phyloP scores from a whole-genome alignment of 2,113 vertebrate species.

The Oncorhynchus kisutch region DNA sequence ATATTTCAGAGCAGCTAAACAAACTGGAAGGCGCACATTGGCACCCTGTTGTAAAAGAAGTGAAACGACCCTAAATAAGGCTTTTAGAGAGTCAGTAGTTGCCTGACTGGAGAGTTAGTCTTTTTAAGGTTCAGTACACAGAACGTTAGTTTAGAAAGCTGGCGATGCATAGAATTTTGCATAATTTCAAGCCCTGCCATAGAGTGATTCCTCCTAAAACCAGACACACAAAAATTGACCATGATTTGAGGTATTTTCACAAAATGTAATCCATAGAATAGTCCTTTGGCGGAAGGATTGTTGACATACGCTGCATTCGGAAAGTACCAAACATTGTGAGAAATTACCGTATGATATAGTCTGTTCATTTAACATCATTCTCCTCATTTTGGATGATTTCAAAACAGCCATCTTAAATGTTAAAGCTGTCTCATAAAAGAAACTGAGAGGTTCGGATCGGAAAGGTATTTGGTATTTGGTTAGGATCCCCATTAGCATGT shows the following conservation, averaged over 20 bases:
- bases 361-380: no score
- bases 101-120: slow-evolving; percentile 29
- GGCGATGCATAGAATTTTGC: background rate
- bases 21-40: slow-evolving; percentile 41
- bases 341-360: no score
- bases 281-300: no score
- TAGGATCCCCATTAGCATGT: no score
- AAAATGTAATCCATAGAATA: no score
- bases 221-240: no score
- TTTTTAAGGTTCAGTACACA: slow-evolving; percentile 10
- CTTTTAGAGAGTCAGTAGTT: slow-evolving; percentile 31
- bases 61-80: slow-evolving; percentile 39
- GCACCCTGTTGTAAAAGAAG: slow-evolving; percentile 29
- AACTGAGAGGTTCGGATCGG: no score
- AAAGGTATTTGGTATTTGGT: no score
- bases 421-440: no score
- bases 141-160: background rate
- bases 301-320: no score
- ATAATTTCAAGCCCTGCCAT: slow-evolving; percentile 11
- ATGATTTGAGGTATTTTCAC: no score
- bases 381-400: slow-evolving; percentile 13
- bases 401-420: background rate
- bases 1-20: slow-evolving; percentile 69
- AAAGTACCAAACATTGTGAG: no score
- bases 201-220: slow-evolving; percentile 11